Evolutionary conservation across 2,888 invertebrate species (phyloP), one percentile per base, ranked within the genome.

Genomic region (Hypolimnas misippus): DNA sequence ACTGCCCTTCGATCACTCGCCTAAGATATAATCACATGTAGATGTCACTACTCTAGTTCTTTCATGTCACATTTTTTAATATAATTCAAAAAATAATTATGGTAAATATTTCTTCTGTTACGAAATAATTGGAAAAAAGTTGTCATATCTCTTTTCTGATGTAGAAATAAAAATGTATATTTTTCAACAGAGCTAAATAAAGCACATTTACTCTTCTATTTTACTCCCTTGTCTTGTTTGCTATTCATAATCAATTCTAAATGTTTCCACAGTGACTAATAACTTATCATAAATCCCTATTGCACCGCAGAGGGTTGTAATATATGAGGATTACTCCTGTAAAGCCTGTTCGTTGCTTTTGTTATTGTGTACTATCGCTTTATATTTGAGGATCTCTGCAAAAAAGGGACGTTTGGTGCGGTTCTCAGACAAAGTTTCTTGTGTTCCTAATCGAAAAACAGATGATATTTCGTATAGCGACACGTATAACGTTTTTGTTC

Each of bases 241-340:
- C 87, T 86, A 83, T 88, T 84, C 84, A 85, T 84, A 85, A 86
- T 86, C 83, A 85, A 86, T 85, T 83, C 76, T 82, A 82, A 86
- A 88, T 89, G 86, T 87, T 81, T 82, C 86, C 85, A 77, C 83
- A 77, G 84, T 85, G 86, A 87, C 87, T 88, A 87, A 89, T 89
- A 86, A 86, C 80, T 85, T 81, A 81, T 83, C 86, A 84, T 87
- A 84, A 88, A 88, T 87, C 82, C 82, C 76, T 81, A 89, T 81
- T 84, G 86, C 86, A 84, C 89, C 85, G 79, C 83, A 76, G 87
- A 87, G 86, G 79, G 82, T 87, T 84, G 82, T 87, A 73, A 85
- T 86, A 82, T 86, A 84, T 81, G 82, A 75, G 82, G 79, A 85
- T 86, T 83, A 84, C 83, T 84, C 76, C 80, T 73, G 74, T 74